phyloP scores from a whole-genome alignment of 2,888 invertebrate species.

The Dynastes maya region DNA sequence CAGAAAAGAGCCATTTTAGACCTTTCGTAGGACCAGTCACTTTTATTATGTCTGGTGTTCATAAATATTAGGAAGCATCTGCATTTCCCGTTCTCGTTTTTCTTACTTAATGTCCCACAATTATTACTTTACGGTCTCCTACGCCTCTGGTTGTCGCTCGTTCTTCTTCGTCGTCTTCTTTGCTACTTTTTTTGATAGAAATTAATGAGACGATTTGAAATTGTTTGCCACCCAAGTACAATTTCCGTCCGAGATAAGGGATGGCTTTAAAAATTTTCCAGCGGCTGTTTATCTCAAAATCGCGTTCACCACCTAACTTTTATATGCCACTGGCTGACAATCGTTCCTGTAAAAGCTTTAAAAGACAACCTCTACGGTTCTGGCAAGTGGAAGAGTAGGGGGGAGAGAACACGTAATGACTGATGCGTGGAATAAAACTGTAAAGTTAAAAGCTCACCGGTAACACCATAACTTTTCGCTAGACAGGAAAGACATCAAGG shows the following conservation, averaged over 20 bases:
- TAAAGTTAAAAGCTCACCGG: constrained; percentile 24
- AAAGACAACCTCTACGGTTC: background rate
- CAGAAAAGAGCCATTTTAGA: constrained; percentile 17
- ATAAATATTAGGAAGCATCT: constrained; percentile 38
- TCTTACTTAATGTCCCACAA: constrained; percentile 49
- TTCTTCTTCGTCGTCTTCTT: constrained; percentile 14
- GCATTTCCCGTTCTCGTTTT: constrained; percentile 32
- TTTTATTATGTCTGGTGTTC: constrained; percentile 33
- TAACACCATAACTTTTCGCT: background rate
- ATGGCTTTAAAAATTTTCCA: background rate
- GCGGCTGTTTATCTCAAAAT: constrained; percentile 6
- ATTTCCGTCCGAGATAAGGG: background rate
- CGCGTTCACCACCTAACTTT: constrained; percentile 5
- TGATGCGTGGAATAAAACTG: constrained; percentile 17
- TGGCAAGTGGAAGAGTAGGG: background rate
- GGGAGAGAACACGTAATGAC: constrained; percentile 8
- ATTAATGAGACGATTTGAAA: constrained; percentile 41
- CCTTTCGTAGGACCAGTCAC: constrained; percentile 20
- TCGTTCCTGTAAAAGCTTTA: constrained; percentile 1
- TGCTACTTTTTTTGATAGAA: constrained; percentile 21
- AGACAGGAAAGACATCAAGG: constrained; percentile 29
- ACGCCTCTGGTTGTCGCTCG: background rate
- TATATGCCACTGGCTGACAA: background rate
- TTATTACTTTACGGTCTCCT: constrained; percentile 49
- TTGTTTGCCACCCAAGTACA: constrained; percentile 11